These are phyloP conservation scores for Patagioenas fasciata DNA, from an alignment of 2,113 vertebrate genomes.

Conservation along the genomic window DNA sequence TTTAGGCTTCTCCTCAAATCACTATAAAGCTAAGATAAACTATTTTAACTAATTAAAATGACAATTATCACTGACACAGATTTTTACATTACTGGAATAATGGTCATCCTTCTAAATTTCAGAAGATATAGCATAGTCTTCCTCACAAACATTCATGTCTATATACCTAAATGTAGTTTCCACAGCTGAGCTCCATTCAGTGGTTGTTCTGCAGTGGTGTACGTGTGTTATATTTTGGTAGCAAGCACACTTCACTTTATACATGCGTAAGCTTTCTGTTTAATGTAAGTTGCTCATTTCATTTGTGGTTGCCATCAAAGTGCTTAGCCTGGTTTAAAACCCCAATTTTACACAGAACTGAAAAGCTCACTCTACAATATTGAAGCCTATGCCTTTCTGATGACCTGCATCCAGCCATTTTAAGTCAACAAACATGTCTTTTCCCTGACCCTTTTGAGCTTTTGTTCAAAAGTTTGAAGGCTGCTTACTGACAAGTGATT, in stretches of 20 bases:
- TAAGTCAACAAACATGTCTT: constrained; percentile 41
- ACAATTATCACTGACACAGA: background rate
- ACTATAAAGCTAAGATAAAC: background rate
- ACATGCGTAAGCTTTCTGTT: constrained; percentile 7
- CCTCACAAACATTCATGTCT: background rate
- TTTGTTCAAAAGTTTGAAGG: constrained; percentile 61
- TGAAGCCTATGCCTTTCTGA: background rate
- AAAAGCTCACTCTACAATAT: background rate
- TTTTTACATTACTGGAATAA: background rate
- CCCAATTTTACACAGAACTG: background rate
- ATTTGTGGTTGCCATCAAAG: constrained; percentile 7
- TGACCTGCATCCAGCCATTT: constrained; percentile 12
- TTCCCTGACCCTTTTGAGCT: constrained; percentile 54
- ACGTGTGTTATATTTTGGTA: background rate
- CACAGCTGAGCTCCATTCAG: background rate
- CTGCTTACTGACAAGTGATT: constrained; percentile 70
- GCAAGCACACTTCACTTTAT: background rate
- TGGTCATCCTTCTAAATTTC: background rate
- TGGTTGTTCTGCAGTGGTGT: background rate
- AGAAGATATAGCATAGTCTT: background rate
- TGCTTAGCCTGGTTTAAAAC: constrained; percentile 7
- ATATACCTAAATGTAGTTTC: background rate
- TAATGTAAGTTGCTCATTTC: background rate
- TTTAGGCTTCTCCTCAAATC: background rate
- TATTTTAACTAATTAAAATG: background rate